A percentile compares a stretch with the other conserved stretches of the same genome.
These are phyloP conservation scores for Rhinolophus sinicus DNA, from an alignment of 2,113 vertebrate genomes.

Conservation along the genomic window DNA sequence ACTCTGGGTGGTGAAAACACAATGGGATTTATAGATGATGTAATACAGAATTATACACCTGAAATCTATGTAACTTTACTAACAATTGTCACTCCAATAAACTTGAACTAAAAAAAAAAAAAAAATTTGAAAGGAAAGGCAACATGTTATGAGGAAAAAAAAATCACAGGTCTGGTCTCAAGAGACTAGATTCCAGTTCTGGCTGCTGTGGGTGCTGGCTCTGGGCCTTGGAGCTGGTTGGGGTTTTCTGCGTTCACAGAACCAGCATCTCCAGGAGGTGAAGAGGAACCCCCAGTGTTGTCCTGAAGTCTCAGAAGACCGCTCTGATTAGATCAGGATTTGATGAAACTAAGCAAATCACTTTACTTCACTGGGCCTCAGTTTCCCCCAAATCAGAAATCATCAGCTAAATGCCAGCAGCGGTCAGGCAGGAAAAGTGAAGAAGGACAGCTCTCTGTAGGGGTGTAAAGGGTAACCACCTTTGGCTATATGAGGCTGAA, in stretches of 20 bases:
- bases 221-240: neutral
- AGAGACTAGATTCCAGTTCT: neutral
- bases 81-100: no score
- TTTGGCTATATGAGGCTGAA: neutral
- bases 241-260: neutral
- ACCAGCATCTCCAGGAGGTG: neutral
- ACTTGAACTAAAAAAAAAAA: no score
- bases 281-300: neutral
- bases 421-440: neutral
- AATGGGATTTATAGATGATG: no score
- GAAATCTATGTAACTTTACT: no score
- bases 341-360: neutral
- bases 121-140: slow-evolving; percentile 10
- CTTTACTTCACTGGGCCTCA: neutral
- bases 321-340: neutral
- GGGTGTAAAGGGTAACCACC: neutral
- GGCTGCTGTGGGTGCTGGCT: neutral
- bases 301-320: neutral
- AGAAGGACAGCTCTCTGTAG: neutral
- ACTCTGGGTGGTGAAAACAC: no score
- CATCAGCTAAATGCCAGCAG: neutral
- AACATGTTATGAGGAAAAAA: slow-evolving; percentile 19
- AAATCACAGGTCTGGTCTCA: neutral
- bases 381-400: neutral
- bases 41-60: no score